Base-by-base conservation (phyloP, 2,797 vertebrate genomes). In the Cynodonichthys magdalenae region DNA sequence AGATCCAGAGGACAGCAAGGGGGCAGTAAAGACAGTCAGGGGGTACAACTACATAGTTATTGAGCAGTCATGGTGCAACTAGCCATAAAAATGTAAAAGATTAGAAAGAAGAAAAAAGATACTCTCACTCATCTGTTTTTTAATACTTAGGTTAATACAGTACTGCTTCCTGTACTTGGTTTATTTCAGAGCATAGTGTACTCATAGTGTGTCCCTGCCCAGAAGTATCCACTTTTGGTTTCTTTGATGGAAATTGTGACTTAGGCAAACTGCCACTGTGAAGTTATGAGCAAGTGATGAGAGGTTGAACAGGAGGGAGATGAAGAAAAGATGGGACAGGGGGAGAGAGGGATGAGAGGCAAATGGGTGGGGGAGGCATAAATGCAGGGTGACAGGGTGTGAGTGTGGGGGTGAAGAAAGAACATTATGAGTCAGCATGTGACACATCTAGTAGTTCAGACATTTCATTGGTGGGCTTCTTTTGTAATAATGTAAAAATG, bases 1-100 rank as follows among this genome's bases (percentile, higher is more conserved):
- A 0, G 31, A 87, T 93, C 92, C 93, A 93, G 79, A 88, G 77
- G 87, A 90, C 84, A 83, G 82, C 78, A 59, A 75, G 79, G 84
- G 87, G 81, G 74, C 81, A 86, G 71, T 70, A 81, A 87, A 80
- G 83, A 76, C 80, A 81, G 74, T 78, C 75, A 59, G 67, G 75
- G 63, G 75, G 62, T 78, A 77, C 60, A 82, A 71, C 79, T 62
- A 44, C 80, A 69, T 66, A 84, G 83, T 82, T 74, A 69, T 48
- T 63, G 59, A 66, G 55, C 71, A 74, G 60, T 73, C 70, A 82
- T 58, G 51, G 66, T 66, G 50, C 51, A 39, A n/a, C 59, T 69
- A 47, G 56, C 57, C 56, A 66, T 52, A 59, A 73, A 57, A 73
- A 19, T 46, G 58, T 66, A 56, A n/a, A 14, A 69, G 54, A 66